A percentile compares a stretch with the other conserved stretches of the same genome.
These are phyloP conservation scores for Drosophila birchii DNA, from an alignment of 2,888 invertebrate species.

Conservation along the genomic window DNA sequence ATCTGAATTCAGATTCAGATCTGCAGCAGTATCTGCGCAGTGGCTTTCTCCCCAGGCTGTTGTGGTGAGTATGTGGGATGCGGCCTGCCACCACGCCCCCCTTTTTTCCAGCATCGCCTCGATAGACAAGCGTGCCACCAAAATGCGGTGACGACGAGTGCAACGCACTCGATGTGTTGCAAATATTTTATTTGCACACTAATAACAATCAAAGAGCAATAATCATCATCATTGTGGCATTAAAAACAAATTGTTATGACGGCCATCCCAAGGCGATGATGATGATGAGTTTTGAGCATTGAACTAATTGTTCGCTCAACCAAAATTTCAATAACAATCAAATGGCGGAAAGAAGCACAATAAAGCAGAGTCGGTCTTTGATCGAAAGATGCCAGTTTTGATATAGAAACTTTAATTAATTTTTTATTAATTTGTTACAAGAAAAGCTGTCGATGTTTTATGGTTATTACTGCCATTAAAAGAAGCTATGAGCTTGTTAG, in stretches of 20 bases:
- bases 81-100: slow-evolving; percentile 5
- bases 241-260: slow-evolving; percentile 69
- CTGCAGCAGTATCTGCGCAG: slow-evolving; percentile 12
- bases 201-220: slow-evolving; percentile 40
- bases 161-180: slow-evolving; percentile 63
- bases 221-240: slow-evolving; percentile 46
- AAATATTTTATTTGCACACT: slow-evolving; percentile 44
- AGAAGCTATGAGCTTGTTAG: neutral
- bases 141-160: slow-evolving; percentile 42
- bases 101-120: slow-evolving; percentile 57
- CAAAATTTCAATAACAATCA: slow-evolving; percentile 53
- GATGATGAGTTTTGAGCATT: slow-evolving; percentile 64
- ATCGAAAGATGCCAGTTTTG: slow-evolving; percentile 6
- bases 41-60: slow-evolving; percentile 65
- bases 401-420: neutral
- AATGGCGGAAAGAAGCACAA: slow-evolving; percentile 12
- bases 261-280: slow-evolving; percentile 25
- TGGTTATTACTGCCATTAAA: slow-evolving; percentile 8
- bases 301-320: slow-evolving; percentile 78
- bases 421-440: slow-evolving; percentile 6
- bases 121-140: slow-evolving; percentile 72
- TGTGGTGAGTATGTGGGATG: slow-evolving; percentile 8
- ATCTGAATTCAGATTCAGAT: slow-evolving; percentile 46
- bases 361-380: slow-evolving; percentile 1
- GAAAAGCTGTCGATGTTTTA: slow-evolving; percentile 21